Evolutionary conservation across 2,888 invertebrate genomes (phyloP), one percentile per base, ranked within the genome.

Genomic region (Resseliella maxima): DNA sequence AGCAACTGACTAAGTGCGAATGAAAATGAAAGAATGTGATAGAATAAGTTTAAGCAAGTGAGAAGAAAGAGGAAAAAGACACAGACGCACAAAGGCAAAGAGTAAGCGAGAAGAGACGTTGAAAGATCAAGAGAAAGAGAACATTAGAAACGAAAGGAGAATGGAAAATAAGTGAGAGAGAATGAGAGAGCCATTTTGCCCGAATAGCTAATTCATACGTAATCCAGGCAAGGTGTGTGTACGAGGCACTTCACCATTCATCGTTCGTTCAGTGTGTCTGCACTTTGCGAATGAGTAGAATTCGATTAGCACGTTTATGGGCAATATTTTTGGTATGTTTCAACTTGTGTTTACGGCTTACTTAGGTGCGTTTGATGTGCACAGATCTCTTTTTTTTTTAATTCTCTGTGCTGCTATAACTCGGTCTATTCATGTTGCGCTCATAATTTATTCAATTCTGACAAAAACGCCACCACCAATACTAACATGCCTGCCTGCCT

Each of bases 231-330:
- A 72, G 15, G 72, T 41, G 72, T 72, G 31, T 72, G 72, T 72
- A 72, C 38, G 41, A 38, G n/a, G 21, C n/a, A n/a, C 35, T 54
- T 3, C 54, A n/a, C 2, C 18, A 10, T 24, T 27, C 36, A n/a
- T n/a, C n/a, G 36, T 8, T 81, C 36, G 36, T 36, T 36, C 18
- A 8, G 46, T 6, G 8, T n/a, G 54, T n/a, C 5, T 72, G 15
- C 72, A 18, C 81, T 81, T 38, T 38, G 38, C 31, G 24, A 83
- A 83, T 12, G 36, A n/a, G 38, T 83, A 38, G 38, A 83, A 83
- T 83, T 83, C 41, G 83, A 83, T 83, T 83, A 83, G 83, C 83
- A 83, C 83, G 38, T 83, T 83, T 38, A 83, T 38, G 83, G 38
- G 36, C 24, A n/a, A 36, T 83, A 83, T 38, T 83, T 83, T 83